Base-by-base conservation (phyloP, 2,113 vertebrate species). In the Labeo catla region DNA sequence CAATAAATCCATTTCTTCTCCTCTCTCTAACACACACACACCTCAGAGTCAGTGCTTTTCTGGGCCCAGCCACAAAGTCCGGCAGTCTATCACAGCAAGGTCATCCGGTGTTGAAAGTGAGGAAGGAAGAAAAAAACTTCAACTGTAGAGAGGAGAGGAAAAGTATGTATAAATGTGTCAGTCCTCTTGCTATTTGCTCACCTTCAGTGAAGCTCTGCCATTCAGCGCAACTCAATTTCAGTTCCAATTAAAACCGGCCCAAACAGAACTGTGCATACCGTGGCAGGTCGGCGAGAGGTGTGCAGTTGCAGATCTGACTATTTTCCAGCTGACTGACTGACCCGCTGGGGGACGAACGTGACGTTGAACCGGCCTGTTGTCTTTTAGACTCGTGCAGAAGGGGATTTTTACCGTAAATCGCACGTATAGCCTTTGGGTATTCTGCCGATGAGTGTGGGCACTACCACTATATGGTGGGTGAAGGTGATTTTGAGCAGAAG, bases 1-100 rank as follows among this genome's bases (percentile, higher is more conserved):
- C 97, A 96, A 98, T 98, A 98, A 98, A 98, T 98, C 97, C 95
- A 97, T 97, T 96, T 94, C 92, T 91, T 89, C 91, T 90, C 86
- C 95, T 96, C 95, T 96, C 94, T 83, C 23, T 6, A 19, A 15
- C 47, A 70, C 61, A 70, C 95, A 92, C 93, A 93, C 94, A 15
- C 12, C 92, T 86, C 93, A 94, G 93, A 95, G 95, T 95, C 95
- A 93, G 95, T 94, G 93, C 94, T 92, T 92, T 91, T 92, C 92
- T 92, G 92, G 89, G 91, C 85, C 91, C 92, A 95, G 94, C 95
- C 95, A 95, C 94, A 94, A 91, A 94, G 94, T 94, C 94, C 91
- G 65, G 89, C 93, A 96, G 95, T 99, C 96, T 94, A 96, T 97
- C 96, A 97, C 92, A 88, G 92, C 97, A 97, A 98, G 97, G 97